Evolutionary conservation across 2,797 vertebrate species (phyloP).

Genomic region (Gobionotothen gibberifrons): DNA sequence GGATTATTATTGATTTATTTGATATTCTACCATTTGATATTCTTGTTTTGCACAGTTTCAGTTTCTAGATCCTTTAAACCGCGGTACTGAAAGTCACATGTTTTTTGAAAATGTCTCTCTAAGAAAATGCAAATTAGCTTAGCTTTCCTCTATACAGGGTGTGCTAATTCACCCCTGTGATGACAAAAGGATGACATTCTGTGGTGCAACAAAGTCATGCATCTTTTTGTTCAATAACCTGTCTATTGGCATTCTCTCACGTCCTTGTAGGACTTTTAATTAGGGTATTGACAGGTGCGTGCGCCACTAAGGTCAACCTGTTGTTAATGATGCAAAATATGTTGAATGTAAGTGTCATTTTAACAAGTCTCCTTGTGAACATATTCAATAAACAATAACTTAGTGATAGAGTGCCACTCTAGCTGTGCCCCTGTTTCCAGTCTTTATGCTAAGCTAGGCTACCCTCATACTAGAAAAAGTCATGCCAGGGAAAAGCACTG

Average conservation of each 20-base stretch:
- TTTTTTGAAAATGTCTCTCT: background rate
- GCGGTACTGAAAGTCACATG: background rate
- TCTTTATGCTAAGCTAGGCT: background rate
- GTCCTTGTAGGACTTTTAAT: slow-evolving; percentile 6
- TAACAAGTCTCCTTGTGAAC: background rate
- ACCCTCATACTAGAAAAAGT: background rate
- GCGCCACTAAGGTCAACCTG: background rate
- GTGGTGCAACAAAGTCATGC: slow-evolving; percentile 4
- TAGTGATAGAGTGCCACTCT: background rate
- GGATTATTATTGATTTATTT: too few species aligned
- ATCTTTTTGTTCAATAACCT: background rate
- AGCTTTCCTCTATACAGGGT: background rate
- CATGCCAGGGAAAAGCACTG: background rate
- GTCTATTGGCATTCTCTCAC: background rate
- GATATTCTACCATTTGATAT: background rate
- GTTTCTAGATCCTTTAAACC: slow-evolving; percentile 1
- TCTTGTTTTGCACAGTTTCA: background rate
- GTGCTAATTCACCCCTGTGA: slow-evolving; percentile 4
- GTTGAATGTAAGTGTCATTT: background rate
- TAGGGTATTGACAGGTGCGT: background rate
- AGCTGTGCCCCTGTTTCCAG: background rate
- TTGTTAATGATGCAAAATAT: background rate
- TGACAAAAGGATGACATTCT: background rate
- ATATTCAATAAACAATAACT: too few species aligned
- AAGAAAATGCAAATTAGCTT: background rate